Base-by-base conservation (phyloP, 2,797 vertebrate genomes). In the Rhabdomys pumilio region DNA sequence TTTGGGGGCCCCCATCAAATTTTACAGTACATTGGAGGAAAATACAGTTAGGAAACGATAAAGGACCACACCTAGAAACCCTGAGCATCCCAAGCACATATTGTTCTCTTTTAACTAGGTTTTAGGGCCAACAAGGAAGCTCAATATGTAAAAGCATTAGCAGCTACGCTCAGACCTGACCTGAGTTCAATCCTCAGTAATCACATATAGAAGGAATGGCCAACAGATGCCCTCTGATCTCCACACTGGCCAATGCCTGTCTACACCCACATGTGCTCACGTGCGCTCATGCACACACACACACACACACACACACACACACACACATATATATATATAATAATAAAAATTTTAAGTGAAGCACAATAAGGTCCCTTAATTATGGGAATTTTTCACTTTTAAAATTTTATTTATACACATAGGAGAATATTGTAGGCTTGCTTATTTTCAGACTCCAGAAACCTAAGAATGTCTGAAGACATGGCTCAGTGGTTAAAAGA, bases 11-110 rank as follows among this genome's bases (percentile, higher is more conserved):
- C 1, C 20, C 14, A 38, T 47, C 13, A 15, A 22, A 73, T 24
- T 82, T n/a, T 31, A 63, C 59, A 50, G 12, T 4, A 6, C 0
- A 0, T 7, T 15, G 14, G 44, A 41, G 29, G 22, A 53, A 53
- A 65, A 10, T 22, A 0, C 26, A 6, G 0, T 53, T 31, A 0
- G 3, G 50, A 82, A 44, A 15, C 2, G 17, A 12, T 4, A 5
- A 76, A 2, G 12, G 34, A 9, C 2, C 19, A n/a, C 29, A 44
- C 8, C 38, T 38, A 6, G 34, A 55, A 59, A 2, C 26, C 57
- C 11, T 1, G 3, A 3, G 17, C 0, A 4, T 24, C 29, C 3
- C 67, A 69, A 44, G 17, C 19, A 59, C n/a, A 59, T 55, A 34
- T 44, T 90, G 38, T 69, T 29, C 15, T 26, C 13, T 1, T 24